phyloP scores from a whole-genome alignment of 2,113 vertebrate genomes.

The Halcyon senegalensis region DNA sequence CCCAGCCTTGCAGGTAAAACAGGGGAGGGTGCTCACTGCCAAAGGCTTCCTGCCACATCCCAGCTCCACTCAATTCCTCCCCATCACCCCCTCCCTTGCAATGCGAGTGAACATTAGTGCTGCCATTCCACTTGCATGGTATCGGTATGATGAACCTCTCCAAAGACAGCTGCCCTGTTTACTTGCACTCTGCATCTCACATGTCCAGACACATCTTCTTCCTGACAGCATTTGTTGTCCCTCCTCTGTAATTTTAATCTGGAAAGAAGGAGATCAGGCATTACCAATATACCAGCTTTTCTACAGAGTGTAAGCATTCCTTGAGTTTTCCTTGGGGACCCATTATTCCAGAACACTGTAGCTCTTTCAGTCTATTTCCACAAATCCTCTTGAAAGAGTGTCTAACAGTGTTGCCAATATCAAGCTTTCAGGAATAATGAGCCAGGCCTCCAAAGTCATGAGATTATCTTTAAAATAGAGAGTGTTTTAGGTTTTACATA shows the following conservation, averaged over 20 bases:
- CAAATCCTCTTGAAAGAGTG: conserved; percentile 44
- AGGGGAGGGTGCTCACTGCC: neutral
- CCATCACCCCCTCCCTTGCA: fast-evolving
- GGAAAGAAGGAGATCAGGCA: conserved; percentile 20
- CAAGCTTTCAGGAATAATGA: conserved; percentile 33
- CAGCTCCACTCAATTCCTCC: neutral
- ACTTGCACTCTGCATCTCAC: neutral
- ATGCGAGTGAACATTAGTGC: neutral
- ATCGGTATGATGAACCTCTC: neutral
- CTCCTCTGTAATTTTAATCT: conserved; percentile 23
- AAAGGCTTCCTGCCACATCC: neutral
- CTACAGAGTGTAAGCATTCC: conserved; percentile 12
- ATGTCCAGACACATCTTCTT: neutral
- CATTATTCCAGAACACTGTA: conserved; percentile 36
- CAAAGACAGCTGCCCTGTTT: neutral
- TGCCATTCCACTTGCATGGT: neutral
- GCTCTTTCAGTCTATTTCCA: neutral
- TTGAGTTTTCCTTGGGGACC: neutral
- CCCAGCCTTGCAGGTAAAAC: neutral
- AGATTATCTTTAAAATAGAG: conserved; percentile 56
- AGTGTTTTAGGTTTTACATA: neutral
- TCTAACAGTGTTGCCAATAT: conserved; percentile 7
- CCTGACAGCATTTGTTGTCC: neutral
- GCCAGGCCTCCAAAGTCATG: neutral
- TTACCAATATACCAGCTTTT: conserved; percentile 36